Percentiles rank a stretch among this genome's conserved stretches.
These are phyloP conservation scores for Apamea crenata DNA, from an alignment of 2,888 invertebrate genomes.

Conservation along the genomic window DNA sequence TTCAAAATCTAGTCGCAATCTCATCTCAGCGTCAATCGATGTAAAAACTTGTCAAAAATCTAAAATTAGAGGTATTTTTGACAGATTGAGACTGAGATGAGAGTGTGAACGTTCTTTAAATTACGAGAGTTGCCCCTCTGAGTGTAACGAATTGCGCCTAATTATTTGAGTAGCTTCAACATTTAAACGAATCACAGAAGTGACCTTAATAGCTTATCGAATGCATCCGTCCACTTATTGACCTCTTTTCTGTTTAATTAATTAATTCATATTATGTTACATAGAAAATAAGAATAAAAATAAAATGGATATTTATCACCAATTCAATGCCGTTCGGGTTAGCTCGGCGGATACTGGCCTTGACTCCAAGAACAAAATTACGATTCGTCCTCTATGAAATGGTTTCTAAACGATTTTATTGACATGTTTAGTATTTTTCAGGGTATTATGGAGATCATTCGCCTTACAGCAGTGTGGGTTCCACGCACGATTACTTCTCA, in stretches of 20 bases:
- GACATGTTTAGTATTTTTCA: slow-evolving; percentile 64
- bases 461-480: slow-evolving; percentile 86
- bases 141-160: neutral
- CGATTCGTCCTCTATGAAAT: neutral
- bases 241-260: slow-evolving; percentile 14
- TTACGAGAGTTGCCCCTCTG: neutral
- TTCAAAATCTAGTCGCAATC: too few species aligned
- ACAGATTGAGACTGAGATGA: too few species aligned
- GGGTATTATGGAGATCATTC: slow-evolving; percentile 87
- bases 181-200: slow-evolving; percentile 11
- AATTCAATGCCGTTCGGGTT: neutral
- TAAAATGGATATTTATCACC: neutral
- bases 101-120: too few species aligned
- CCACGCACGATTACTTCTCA: slow-evolving; percentile 84
- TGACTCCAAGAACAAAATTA: neutral
- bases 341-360: too few species aligned
- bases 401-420: neutral
- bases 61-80: too few species aligned
- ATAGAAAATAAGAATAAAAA: neutral
- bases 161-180: slow-evolving; percentile 20
- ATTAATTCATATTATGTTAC: neutral
- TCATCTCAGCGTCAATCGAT: too few species aligned
- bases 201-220: slow-evolving; percentile 39
- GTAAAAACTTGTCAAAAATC: too few species aligned
- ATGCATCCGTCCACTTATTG: slow-evolving; percentile 2